phyloP scores from a whole-genome alignment of 2,888 invertebrate genomes.

The Cosmia pyralina region DNA sequence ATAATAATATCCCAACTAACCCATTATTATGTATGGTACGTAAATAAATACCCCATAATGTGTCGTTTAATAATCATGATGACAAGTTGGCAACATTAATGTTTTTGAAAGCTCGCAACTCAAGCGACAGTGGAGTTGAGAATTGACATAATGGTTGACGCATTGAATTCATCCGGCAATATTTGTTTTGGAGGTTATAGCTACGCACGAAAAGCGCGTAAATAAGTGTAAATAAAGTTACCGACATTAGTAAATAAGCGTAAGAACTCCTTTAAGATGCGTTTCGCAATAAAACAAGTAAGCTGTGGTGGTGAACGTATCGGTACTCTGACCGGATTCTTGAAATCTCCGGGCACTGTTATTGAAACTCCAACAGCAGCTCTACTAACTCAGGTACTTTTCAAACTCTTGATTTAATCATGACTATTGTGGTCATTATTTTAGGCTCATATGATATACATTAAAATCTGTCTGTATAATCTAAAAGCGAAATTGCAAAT shows the following conservation, averaged over 20 bases:
- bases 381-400: constrained; percentile 93
- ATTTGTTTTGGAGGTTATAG: constrained; percentile 48
- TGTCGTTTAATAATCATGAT: too few relatives aligned
- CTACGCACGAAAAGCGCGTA: constrained; percentile 40
- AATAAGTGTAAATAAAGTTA: constrained; percentile 42
- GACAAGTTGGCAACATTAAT: too few relatives aligned
- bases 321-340: constrained; percentile 91
- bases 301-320: constrained; percentile 91
- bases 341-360: constrained; percentile 87
- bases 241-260: not conserved
- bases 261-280: constrained; percentile 89
- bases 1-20: too few relatives aligned
- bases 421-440: not conserved
- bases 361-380: constrained; percentile 94
- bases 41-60: too few relatives aligned
- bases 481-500: not conserved
- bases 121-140: too few relatives aligned
- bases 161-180: constrained; percentile 2
- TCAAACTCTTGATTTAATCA: constrained; percentile 21
- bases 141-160: too few relatives aligned
- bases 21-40: too few relatives aligned
- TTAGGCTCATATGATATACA: not conserved
- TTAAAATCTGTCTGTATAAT: not conserved
- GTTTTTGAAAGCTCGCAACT: too few relatives aligned
- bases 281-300: constrained; percentile 92